Percentiles rank a stretch among this genome's conserved stretches.
Conservation (phyloP, 2,888 invertebrate genomes). For the Orchestes rusci region DNA sequence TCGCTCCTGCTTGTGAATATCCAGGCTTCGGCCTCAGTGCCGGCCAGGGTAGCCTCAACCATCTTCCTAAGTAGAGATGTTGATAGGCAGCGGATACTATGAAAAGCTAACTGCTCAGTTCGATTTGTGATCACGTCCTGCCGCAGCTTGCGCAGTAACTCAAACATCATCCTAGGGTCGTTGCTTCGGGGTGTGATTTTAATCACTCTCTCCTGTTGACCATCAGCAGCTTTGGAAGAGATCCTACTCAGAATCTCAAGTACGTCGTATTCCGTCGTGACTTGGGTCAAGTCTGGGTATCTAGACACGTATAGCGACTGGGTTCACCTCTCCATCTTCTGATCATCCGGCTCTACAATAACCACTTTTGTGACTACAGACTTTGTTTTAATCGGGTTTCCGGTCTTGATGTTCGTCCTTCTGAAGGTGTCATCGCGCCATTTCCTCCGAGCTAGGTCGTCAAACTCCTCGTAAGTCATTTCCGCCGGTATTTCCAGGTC, state of each 20-base stretch:
- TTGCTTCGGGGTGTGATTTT: background rate
- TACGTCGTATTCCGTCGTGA: background rate
- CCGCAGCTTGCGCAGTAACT: background rate
- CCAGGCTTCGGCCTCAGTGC: too few relatives aligned
- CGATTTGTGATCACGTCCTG: too few relatives aligned
- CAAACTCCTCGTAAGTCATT: too few relatives aligned
- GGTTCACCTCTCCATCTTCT: background rate
- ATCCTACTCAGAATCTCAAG: background rate
- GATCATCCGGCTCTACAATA: background rate
- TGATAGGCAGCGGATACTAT: too few relatives aligned
- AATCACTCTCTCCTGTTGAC: background rate
- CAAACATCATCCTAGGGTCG: background rate
- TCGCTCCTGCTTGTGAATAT: too few relatives aligned
- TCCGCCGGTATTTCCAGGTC: too few relatives aligned
- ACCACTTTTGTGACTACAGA: background rate
- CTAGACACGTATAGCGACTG: background rate
- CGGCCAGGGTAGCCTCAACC: too few relatives aligned
- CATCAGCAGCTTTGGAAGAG: background rate
- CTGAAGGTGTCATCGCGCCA: background rate
- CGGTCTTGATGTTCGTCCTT: background rate
- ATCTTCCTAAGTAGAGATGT: too few relatives aligned
- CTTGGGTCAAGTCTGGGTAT: background rate
- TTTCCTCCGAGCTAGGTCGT: background rate
- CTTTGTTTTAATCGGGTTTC: background rate
- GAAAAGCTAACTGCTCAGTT: too few relatives aligned